phyloP scores from a whole-genome alignment of 2,888 invertebrate species.

The Sphaeridia pumilis region DNA sequence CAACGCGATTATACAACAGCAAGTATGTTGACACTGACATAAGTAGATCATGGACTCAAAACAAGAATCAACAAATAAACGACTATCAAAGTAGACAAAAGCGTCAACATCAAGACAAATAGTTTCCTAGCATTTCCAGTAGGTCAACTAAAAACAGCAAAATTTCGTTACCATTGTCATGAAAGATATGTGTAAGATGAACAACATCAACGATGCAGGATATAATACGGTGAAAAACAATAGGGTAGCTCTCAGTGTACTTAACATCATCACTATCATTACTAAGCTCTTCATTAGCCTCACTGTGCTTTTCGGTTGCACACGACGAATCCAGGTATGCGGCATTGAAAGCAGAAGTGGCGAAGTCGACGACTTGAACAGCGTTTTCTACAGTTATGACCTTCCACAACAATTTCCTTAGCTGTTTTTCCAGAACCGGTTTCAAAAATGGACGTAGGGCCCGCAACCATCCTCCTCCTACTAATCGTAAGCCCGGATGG shows the following conservation, averaged over 20 bases:
- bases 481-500: slow-evolving; percentile 18
- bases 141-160: slow-evolving; percentile 33
- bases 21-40: too few relatives aligned
- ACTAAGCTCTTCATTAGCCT: slow-evolving; percentile 1
- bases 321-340: not conserved
- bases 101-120: not conserved
- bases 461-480: slow-evolving; percentile 22
- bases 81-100: too few relatives aligned
- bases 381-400: slow-evolving; percentile 23
- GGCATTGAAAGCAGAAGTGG: slow-evolving; percentile 23
- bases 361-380: slow-evolving; percentile 23
- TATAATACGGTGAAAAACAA: not conserved
- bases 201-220: slow-evolving; percentile 8
- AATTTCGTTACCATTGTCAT: slow-evolving; percentile 22
- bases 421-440: slow-evolving; percentile 18
- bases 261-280: not conserved
- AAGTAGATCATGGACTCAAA: too few relatives aligned
- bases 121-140: slow-evolving; percentile 18
- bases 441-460: slow-evolving; percentile 26
- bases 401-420: slow-evolving; percentile 17
- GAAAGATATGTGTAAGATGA: not conserved
- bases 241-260: not conserved
- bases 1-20: too few relatives aligned
- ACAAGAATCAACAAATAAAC: too few relatives aligned
- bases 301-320: too few relatives aligned